Evolutionary conservation across 2,888 invertebrate species (phyloP).

Genomic region (Habrosyne pyritoides): DNA sequence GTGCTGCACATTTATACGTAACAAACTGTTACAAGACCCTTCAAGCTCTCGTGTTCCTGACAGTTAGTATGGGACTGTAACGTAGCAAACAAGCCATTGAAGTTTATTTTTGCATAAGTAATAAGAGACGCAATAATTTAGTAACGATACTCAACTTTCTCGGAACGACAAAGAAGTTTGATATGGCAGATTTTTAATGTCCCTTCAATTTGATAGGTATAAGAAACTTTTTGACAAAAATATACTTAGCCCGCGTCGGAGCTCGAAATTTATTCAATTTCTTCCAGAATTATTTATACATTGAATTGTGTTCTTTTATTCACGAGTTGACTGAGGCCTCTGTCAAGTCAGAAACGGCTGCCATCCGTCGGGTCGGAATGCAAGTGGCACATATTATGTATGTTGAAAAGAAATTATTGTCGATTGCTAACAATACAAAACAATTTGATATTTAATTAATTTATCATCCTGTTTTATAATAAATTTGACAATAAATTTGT

Average conservation of each 20-base stretch:
- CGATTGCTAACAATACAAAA: too few relatives aligned
- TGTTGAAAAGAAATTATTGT: not conserved
- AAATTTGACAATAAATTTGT: too few relatives aligned
- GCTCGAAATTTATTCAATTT: not conserved
- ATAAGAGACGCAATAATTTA: not conserved
- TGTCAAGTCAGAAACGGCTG: not conserved
- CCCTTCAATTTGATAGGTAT: not conserved
- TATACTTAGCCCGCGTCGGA: not conserved
- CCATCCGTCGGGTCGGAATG: not conserved
- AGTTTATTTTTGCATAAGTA: not conserved
- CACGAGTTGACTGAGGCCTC: not conserved
- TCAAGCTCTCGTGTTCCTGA: not conserved
- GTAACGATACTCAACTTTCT: not conserved
- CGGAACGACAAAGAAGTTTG: not conserved
- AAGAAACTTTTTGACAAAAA: not conserved
- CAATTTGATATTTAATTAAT: too few relatives aligned
- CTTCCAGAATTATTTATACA: not conserved
- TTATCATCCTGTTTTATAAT: too few relatives aligned
- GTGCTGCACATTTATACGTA: conserved; percentile 2
- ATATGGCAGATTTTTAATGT: not conserved
- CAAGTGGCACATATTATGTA: not conserved
- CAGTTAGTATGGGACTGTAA: not conserved
- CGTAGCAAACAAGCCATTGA: not conserved
- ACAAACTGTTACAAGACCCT: not conserved
- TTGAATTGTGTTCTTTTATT: not conserved